Evolutionary conservation across 2,797 vertebrate species (phyloP), one percentile per base, ranked within the genome.

Genomic region (Crocodylus rhombifer): DNA sequence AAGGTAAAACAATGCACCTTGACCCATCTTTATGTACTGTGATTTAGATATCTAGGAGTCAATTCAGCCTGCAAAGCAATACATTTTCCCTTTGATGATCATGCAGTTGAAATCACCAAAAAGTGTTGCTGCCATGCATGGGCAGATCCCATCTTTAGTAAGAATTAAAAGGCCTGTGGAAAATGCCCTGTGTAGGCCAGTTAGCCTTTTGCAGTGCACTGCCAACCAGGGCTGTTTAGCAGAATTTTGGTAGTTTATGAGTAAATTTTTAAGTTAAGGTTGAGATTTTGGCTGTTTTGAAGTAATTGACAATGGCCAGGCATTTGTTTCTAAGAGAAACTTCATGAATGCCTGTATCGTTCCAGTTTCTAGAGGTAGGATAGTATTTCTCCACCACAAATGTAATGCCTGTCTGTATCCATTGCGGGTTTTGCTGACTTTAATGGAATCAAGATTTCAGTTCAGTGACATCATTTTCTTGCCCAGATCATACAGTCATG

Each of bases 1-100:
- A 36, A 88, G 26, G 30, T 83, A 78, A 78, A 86, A 57, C 80
- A 90, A 84, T 76, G 14, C 80, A 58, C 83, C 71, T 88, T 13
- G 79, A 86, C 63, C 4, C 84, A 30, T 67, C 91, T 93, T 92
- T 61, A 17, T 81, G 60, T 36, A 7, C 21, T 25, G 14, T 15
- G 14, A 36, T 42, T 20, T 36, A 71, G 21, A 2, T 6, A 36
- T 20, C 21, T 14, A 23, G 33, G 33, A 9, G 15, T 71, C 69
- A 71, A 42, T 71, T 42, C 23, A 71, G 33, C 14, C 30, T 69
- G 33, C 67, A 36, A 71, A 71, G 42, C 23, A 83, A 5, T 79
- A n/a, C 77, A 71, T 77, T 94, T 95, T 86, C 74, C 51, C 82
- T 90, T 92, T 63, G 71, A 91, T 90, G 77, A 89, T 10, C 30